phyloP scores from a whole-genome alignment of 2,888 invertebrate species.

The Periphyllus acericola region DNA sequence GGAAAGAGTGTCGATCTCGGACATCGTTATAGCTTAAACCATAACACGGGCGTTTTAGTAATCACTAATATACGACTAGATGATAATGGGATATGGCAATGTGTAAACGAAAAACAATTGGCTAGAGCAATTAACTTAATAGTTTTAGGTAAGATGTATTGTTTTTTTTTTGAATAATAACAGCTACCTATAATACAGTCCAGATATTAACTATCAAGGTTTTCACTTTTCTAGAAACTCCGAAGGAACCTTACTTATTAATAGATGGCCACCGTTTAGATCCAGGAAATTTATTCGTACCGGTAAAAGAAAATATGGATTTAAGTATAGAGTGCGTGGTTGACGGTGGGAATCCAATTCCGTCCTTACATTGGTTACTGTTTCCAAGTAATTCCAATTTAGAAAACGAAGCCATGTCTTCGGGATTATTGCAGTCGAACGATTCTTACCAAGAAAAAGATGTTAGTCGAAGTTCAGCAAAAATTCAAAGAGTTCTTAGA shows the following conservation, averaged over 20 bases:
- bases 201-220: not conserved
- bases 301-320: constrained; percentile 85
- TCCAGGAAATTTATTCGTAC: constrained; percentile 87
- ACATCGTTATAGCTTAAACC: constrained; percentile 69
- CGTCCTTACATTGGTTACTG: constrained; percentile 72
- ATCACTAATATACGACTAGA: constrained; percentile 73
- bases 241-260: constrained; percentile 84
- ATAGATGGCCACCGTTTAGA: constrained; percentile 87
- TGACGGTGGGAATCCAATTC: constrained; percentile 81
- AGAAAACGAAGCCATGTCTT: constrained; percentile 65
- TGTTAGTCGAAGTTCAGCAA: constrained; percentile 71
- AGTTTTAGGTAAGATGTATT: constrained; percentile 60
- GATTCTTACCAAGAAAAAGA: constrained; percentile 57
- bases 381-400: constrained; percentile 67
- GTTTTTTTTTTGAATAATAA: not conserved
- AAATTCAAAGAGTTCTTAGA: constrained; percentile 79
- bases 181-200: not conserved
- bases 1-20: constrained; percentile 65
- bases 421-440: constrained; percentile 65
- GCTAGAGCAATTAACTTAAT: constrained; percentile 57
- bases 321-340: constrained; percentile 86
- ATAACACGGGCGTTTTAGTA: constrained; percentile 69
- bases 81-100: constrained; percentile 79
- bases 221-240: constrained; percentile 74
- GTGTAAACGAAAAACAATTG: constrained; percentile 66